phyloP scores from a whole-genome alignment of 92 coral and sea anemone species.

The Plumapathes pennacea region DNA sequence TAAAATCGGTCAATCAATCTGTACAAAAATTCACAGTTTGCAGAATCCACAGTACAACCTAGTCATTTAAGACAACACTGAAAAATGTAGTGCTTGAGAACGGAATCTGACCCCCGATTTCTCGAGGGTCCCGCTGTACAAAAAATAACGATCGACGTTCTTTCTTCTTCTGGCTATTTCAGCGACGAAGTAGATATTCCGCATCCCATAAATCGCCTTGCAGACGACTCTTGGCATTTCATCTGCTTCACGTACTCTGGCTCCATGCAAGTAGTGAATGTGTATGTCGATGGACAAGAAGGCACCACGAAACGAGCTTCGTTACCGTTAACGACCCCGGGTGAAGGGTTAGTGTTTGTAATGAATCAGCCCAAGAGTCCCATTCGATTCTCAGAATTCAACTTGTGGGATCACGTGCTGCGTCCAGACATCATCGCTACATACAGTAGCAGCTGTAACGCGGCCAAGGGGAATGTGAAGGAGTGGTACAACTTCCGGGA shows the following conservation, averaged over 20 bases:
- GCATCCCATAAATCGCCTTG: too few species aligned
- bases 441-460: slow-evolving; percentile 1
- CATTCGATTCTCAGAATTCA: neutral
- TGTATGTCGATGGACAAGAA: slow-evolving; percentile 6
- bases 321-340: neutral
- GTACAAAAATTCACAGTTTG: too few species aligned
- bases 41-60: too few species aligned
- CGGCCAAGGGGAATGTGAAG: slow-evolving; percentile 1
- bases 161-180: too few species aligned
- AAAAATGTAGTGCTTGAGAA: too few species aligned
- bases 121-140: too few species aligned
- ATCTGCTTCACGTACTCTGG: neutral
- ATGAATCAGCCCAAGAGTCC: neutral
- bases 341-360: neutral
- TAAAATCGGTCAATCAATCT: too few species aligned
- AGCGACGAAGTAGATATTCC: too few species aligned
- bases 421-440: neutral
- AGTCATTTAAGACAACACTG: too few species aligned
- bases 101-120: too few species aligned
- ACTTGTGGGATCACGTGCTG: slow-evolving; percentile 1
- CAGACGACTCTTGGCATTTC: slow-evolving; percentile 4
- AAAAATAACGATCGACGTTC: too few species aligned
- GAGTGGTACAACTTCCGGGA: slow-evolving; percentile 3
- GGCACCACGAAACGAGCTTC: neutral
- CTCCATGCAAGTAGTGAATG: neutral